Percentiles rank a stretch among this genome's conserved stretches.
These are phyloP conservation scores for Merodon equestris DNA, from an alignment of 2,888 invertebrate species.

Conservation along the genomic window DNA sequence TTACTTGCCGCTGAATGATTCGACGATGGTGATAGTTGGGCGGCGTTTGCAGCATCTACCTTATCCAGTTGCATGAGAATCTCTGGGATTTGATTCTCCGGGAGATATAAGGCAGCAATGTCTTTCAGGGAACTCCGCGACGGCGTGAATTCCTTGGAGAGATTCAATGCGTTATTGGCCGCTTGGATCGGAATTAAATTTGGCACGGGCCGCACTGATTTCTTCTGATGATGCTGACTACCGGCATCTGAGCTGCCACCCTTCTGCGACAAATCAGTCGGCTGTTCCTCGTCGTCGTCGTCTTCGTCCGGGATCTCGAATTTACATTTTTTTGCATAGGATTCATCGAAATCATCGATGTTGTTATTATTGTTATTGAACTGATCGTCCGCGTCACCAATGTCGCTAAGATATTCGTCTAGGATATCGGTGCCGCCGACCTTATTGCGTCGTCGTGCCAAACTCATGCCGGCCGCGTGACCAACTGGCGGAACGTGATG, in stretches of 20 bases:
- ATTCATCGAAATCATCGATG: constrained; percentile 76
- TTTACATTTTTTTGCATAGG: constrained; percentile 75
- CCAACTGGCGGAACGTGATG: constrained; percentile 91
- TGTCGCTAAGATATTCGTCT: constrained; percentile 77
- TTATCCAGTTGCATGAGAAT: constrained; percentile 72
- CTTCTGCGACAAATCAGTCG: constrained; percentile 78
- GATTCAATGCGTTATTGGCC: constrained; percentile 75
- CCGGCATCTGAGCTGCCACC: constrained; percentile 76
- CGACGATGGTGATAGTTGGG: constrained; percentile 73
- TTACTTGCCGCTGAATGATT: constrained; percentile 70
- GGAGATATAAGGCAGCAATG: constrained; percentile 80
- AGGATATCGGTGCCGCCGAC: constrained; percentile 83
- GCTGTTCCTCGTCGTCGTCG: constrained; percentile 74
- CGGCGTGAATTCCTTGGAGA: constrained; percentile 76
- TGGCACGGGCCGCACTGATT: constrained; percentile 84
- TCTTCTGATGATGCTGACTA: constrained; percentile 71
- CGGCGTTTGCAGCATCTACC: constrained; percentile 72
- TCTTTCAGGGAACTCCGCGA: constrained; percentile 80
- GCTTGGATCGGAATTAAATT: constrained; percentile 86
- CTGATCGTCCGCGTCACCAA: constrained; percentile 76
- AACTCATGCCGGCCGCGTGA: constrained; percentile 81
- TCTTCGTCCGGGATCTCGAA: constrained; percentile 70
- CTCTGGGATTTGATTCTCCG: constrained; percentile 73
- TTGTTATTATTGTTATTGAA: constrained; percentile 75
- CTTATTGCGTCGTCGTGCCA: constrained; percentile 84